Evolutionary conservation across 2,888 invertebrate species (phyloP), one percentile per base, ranked within the genome.

Genomic region (Drosophila mercatorum): DNA sequence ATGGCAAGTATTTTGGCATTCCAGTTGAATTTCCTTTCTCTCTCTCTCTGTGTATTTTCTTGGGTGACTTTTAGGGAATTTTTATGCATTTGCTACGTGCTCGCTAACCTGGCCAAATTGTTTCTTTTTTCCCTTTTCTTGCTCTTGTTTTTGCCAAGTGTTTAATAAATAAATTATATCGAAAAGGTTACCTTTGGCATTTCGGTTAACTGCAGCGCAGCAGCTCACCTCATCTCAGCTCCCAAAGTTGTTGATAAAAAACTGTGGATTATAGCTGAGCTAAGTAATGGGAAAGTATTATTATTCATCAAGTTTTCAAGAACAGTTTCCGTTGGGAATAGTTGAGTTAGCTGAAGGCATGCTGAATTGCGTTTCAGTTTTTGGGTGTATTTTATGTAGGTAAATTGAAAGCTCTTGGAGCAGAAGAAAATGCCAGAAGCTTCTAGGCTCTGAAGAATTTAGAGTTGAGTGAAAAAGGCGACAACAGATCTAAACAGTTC

Each of bases 1-100:
- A 83, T 79, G 84, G 66, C 67, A 70, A 66, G 70, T 62, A 38
- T 78, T 68, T 73, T 69, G 61, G 72, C 66, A 76, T 69, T 69
- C 64, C 56, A 47, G 69, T 57, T 28, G 64, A 28, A 60, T 57
- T 43, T 57, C 7, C n/a, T 56, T 10, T 10, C 5, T 14, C 43
- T 12, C n/a, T 56, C 14, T 10, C 5, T 14, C 22, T 34, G 28
- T 43, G 22, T 22, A 22, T 22, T 22, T 61, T 58, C 60, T 67
- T 69, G 73, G 78, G 75, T 61, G 74, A 78, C 74, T 78, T 66
- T 73, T 83, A 59, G 62, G 68, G 82, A 80, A 82, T 87, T 87
- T 84, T 84, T 84, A 87, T 87, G 84, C 87, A 87, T 84, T 84
- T 67, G 53, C 80, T 84, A 84, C 84, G 84, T 84, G 84, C 84